Conservation (phyloP, 2,113 vertebrate species). For the Progne subis region DNA sequence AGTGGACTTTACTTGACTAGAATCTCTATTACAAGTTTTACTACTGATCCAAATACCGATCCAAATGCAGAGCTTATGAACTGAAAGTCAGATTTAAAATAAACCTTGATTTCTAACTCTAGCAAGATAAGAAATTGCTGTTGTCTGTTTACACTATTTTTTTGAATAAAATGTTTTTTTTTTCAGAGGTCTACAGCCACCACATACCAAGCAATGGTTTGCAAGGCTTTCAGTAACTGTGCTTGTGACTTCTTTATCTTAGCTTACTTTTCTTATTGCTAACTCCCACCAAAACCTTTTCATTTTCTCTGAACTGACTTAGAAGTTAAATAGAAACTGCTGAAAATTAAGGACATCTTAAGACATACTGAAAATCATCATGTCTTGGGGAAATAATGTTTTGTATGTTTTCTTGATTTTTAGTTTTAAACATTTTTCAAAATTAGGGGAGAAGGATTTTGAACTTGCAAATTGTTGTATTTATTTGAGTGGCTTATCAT, state of each 20-base stretch:
- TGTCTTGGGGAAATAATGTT: not conserved
- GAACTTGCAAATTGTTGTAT: not conserved
- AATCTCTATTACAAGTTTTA: slow-evolving; percentile 17
- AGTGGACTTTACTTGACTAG: not conserved
- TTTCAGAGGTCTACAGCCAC: not conserved
- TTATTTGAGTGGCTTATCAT: not conserved
- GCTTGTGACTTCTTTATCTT: not conserved
- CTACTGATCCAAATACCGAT: not conserved
- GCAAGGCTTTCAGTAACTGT: not conserved
- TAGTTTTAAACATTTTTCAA: not conserved
- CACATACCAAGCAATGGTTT: not conserved
- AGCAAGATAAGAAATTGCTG: not conserved
- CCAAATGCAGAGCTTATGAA: not conserved
- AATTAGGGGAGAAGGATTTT: not conserved
- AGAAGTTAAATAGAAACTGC: not conserved
- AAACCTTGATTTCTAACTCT: not conserved
- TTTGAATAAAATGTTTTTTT: not conserved
- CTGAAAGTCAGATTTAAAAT: not conserved
- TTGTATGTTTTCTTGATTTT: not conserved
- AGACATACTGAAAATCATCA: not conserved
- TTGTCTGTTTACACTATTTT: not conserved
- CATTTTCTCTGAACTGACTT: not conserved
- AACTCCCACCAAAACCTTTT: not conserved
- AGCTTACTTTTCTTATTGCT: not conserved
- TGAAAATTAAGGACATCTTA: not conserved